These are phyloP conservation scores for Megaceryle alcyon DNA, from an alignment of 2,797 vertebrate genomes.

Conservation along the genomic window DNA sequence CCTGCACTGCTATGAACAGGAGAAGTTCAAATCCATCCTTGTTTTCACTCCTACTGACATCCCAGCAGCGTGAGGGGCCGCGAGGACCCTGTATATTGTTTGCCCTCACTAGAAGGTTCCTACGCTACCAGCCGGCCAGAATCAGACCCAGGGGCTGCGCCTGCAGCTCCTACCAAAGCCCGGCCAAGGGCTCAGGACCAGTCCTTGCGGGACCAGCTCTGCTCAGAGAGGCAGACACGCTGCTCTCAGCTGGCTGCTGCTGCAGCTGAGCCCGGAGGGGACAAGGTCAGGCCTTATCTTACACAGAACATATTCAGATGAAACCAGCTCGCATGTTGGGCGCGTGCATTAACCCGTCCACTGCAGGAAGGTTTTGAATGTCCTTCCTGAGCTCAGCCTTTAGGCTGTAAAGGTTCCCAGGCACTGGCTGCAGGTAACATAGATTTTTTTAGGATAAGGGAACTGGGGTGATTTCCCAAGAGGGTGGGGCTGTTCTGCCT, in stretches of 20 bases:
- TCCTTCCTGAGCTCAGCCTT: background rate
- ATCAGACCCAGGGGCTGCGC: background rate
- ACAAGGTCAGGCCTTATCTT: background rate
- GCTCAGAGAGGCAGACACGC: fast-evolving
- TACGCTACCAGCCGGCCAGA: background rate
- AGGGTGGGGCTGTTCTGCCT: background rate
- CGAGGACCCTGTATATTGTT: too few species aligned
- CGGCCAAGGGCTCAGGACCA: fast-evolving
- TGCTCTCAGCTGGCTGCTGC: background rate
- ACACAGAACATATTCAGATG: background rate
- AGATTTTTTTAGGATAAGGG: background rate
- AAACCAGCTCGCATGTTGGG: background rate
- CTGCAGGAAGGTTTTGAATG: background rate
- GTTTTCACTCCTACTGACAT: background rate
- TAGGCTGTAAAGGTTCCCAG: background rate
- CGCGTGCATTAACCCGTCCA: background rate
- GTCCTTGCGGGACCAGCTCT: background rate
- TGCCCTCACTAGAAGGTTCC: background rate
- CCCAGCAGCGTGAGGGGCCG: background rate
- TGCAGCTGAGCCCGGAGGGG: background rate
- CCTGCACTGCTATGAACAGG: background rate
- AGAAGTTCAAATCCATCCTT: background rate
- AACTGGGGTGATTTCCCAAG: background rate
- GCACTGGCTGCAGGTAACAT: fast-evolving
- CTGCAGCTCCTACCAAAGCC: background rate